Base-by-base conservation (phyloP, 2,888 invertebrate genomes). In the Polydrusus tereticollis region DNA sequence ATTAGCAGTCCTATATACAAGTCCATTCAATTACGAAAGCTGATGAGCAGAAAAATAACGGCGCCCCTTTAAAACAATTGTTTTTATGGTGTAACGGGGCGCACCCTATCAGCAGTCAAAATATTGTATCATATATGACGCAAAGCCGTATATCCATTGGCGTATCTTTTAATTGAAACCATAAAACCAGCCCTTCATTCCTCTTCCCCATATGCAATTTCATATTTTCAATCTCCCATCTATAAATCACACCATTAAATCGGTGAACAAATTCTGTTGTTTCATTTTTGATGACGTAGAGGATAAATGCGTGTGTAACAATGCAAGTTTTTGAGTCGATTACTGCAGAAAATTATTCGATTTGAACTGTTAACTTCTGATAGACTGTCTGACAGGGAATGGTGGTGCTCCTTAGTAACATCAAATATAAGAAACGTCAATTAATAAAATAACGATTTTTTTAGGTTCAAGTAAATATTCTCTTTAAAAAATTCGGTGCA, bases 151-250 rank as follows among this genome's bases (percentile, higher is more conserved):
- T 78, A 79, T 80, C 78, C 79, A 80, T 81, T 81, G 80, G 79
- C 81, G 80, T 82, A 82, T 82, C 81, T 81, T 82, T 82, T 82
- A 82, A 82, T 82, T 82, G 81, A 80, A 82, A 78, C 81, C 78
- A 80, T 82, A 82, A 82, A 82, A 82, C 78, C 77, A 72, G 77
- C 78, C 78, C 72, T 74, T 76, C 63, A 60, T 60, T 69, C 55
- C 70, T 71, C 69, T 73, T 63, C 73, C 77, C 76, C 75, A 74
- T 72, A 75, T 75, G 77, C 76, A 78, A 75, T 77, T 78, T 78
- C 78, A 78, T 76, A 78, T 79, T 78, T 77, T 79, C 76, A 78
- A 77, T 79, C 76, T 76, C 70, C 68, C 75, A 75, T 74, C 77
- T 69, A 79, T 79, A 79, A 79, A 79, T 79, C 78, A 79, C 77